Evolutionary conservation across 2,888 invertebrate genomes (phyloP), one percentile per base, ranked within the genome.

Genomic region (Spodoptera picta): DNA sequence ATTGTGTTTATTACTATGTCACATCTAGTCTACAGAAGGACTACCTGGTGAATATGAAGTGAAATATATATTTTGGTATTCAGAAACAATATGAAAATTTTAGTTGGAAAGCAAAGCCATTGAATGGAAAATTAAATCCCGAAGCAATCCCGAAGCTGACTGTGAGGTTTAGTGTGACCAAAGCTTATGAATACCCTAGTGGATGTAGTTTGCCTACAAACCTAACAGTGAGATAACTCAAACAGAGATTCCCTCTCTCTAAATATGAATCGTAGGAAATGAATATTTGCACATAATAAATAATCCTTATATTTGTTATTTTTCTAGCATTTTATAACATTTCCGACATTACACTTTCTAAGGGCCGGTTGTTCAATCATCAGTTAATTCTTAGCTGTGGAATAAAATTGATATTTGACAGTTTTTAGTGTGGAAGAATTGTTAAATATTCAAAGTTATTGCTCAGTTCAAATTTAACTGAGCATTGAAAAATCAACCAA

Each of bases 81-180:
- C 6, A 67, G 23, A 68, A 68, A 62, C 36, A 49, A 31, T 23
- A 50, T 61, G 54, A 60, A 52, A 27, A 45, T 60, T 73, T 69
- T 71, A 70, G 71, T 79, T 62, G 56, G 45, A 54, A 83, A 87
- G 90, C 90, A 62, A 88, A 89, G 89, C 87, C 73, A 69, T 86
- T 84, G 81, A 84, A 86, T 73, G 75, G 80, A 84, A 83, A 83
- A 82, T 79, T 81, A 80, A 80, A 80, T 77, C 81, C 85, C 77
- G 78, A 87, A 88, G 89, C 89, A 87, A 88, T 84, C 87, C 89
- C 86, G 69, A 87, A 89, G 87, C 86, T 80, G 74, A 57, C 27
- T 59, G 75, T 60, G 60, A 60, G 78, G 79, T 80, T 64, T 65
- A 72, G 62, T 75, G 68, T 73, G 58, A 75, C 63, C 62, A 62